Evolutionary conservation across 2,113 vertebrate species (phyloP).

Genomic region (Antechinus flavipes): DNA sequence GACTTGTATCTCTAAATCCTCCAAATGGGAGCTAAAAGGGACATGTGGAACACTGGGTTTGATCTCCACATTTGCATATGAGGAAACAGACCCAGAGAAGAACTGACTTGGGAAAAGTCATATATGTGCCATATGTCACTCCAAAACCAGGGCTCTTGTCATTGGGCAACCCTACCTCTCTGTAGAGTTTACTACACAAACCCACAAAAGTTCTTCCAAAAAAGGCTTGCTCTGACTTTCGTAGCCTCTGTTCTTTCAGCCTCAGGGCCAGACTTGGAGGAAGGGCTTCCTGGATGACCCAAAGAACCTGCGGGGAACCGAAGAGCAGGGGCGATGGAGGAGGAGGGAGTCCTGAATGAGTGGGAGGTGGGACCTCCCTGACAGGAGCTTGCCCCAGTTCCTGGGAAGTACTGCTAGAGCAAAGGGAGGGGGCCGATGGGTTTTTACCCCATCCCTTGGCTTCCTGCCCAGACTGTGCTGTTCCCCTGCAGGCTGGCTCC

Average conservation of each 20-base stretch:
- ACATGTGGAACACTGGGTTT: background rate
- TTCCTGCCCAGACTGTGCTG: background rate
- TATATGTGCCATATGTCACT: background rate
- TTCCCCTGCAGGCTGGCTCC: background rate
- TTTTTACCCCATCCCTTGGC: background rate
- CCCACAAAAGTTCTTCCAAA: background rate
- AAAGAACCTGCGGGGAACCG: background rate
- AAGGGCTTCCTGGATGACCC: background rate
- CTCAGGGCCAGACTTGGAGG: background rate
- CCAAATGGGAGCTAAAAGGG: background rate
- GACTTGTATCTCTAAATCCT: background rate
- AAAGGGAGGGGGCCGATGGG: background rate
- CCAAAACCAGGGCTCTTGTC: background rate
- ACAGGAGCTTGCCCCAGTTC: background rate
- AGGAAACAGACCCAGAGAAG: background rate
- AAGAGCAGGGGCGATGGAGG: background rate
- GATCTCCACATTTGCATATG: background rate
- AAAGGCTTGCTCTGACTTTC: background rate
- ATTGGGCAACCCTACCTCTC: background rate
- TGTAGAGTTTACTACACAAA: background rate
- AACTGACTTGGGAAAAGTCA: background rate
- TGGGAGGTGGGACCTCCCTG: background rate
- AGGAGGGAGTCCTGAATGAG: background rate
- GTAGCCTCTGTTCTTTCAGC: background rate
- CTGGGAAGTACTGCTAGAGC: background rate